A percentile compares a stretch with the other conserved stretches of the same genome.
These are phyloP conservation scores for Pachyramphus minor DNA, from an alignment of 2,113 vertebrate genomes.

Conservation along the genomic window DNA sequence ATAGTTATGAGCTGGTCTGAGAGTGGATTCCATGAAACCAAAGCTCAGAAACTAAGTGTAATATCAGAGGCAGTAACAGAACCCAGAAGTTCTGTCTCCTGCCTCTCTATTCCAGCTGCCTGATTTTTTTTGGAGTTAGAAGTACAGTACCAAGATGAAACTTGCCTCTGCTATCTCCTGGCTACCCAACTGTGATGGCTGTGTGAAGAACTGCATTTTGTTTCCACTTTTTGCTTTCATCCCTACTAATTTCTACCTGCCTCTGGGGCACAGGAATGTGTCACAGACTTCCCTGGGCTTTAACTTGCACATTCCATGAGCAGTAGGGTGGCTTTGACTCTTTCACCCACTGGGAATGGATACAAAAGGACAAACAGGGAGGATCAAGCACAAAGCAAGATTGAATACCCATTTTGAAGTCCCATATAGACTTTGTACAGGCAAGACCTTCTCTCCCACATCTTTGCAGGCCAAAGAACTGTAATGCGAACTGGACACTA, in stretches of 20 bases:
- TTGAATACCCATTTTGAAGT: neutral
- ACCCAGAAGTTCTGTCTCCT: neutral
- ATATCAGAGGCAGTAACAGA: neutral
- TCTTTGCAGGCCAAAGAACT: neutral
- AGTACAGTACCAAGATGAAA: neutral
- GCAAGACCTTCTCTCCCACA: neutral
- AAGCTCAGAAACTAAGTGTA: neutral
- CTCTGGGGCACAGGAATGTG: neutral
- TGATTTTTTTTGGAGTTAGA: neutral
- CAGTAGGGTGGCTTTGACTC: neutral
- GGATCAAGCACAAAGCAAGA: neutral
- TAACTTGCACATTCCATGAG: accelerated
- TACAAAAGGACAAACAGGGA: neutral
- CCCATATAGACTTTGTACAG: neutral
- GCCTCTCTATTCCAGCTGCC: neutral
- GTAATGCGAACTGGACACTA: neutral
- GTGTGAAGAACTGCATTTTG: neutral
- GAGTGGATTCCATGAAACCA: neutral
- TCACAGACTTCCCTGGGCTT: neutral
- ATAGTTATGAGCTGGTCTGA: neutral
- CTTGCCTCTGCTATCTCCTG: neutral
- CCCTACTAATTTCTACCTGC: neutral
- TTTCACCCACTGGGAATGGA: neutral
- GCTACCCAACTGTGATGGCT: neutral
- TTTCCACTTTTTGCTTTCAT: neutral